phyloP scores from a whole-genome alignment of 2,888 invertebrate species.

The Scaptomyza cyrtandrae region DNA sequence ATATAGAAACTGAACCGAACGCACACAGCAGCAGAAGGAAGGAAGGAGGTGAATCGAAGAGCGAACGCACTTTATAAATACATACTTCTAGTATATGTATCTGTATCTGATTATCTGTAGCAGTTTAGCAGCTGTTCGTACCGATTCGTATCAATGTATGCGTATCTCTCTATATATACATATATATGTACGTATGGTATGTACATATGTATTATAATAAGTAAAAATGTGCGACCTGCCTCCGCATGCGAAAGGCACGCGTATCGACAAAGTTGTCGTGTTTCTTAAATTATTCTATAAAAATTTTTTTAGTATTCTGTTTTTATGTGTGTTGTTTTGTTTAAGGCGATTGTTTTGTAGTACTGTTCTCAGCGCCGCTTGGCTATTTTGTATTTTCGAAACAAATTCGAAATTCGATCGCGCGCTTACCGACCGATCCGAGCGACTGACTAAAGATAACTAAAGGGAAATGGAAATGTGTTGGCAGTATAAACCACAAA shows the following conservation, averaged over 20 bases:
- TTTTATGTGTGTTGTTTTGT: constrained; percentile 9
- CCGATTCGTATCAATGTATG: constrained; percentile 24
- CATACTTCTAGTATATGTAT: constrained; percentile 71
- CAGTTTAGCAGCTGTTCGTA: constrained; percentile 58
- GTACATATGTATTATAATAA: constrained; percentile 13
- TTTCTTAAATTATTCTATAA: constrained; percentile 33
- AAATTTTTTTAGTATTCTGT: constrained; percentile 17
- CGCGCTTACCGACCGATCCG: constrained; percentile 69
- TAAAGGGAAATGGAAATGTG: constrained; percentile 82
- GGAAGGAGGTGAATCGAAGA: constrained; percentile 18
- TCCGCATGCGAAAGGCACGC: constrained; percentile 48
- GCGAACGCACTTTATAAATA: constrained; percentile 61
- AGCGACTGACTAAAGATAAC: constrained; percentile 84
- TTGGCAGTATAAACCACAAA: constrained; percentile 78
- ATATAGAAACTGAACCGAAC: constrained; percentile 51
- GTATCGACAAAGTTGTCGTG: constrained; percentile 39
- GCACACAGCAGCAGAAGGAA: background rate
- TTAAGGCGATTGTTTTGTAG: constrained; percentile 11
- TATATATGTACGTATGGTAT: constrained; percentile 1
- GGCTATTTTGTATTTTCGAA: constrained; percentile 16
- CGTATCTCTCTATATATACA: constrained; percentile 12
- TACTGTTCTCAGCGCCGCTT: constrained; percentile 31
- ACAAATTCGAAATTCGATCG: constrained; percentile 64
- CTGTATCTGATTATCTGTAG: constrained; percentile 77
- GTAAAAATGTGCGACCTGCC: constrained; percentile 51